Evolutionary conservation across 2,797 vertebrate species (phyloP), one percentile per base, ranked within the genome.

Genomic region (Picus viridis): DNA sequence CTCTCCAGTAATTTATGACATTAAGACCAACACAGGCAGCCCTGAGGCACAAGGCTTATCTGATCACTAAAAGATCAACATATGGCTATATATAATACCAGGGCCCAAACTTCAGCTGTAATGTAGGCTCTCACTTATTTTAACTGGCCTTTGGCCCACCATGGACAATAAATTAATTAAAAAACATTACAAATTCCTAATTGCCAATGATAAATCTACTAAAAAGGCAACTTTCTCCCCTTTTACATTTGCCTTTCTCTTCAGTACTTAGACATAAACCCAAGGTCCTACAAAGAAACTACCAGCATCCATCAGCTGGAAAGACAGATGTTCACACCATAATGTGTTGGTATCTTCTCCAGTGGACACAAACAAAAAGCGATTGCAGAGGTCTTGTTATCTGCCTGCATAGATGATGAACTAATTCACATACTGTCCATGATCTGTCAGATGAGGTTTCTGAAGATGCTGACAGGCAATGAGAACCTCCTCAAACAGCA

Each of bases 1-100:
- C 27, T 9, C 58, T 76, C 74, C 81, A 71, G 77, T 88, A 79
- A 94, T 86, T 94, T 70, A 91, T 30, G 56, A 30, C 74, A 86
- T 74, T 92, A 91, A 22, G 73, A 82, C 45, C 51, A 86, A 76
- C 43, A 82, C 18, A 69, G 57, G 57, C 30, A 57, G 68, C 45
- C 36, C 74, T 14, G 49, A 77, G 70, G 63, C 23, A 88, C 45
- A 68, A 1, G 6, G 58, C 34, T 74, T 76, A 45, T n/a, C 73
- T 67, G n/a, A 74, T 58, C 45, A 58, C 70, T 77, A 16, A 16
- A 90, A 63, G 77, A 68, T 64, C 62, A 80, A 85, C 79, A 70
- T 34, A 79, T n/a, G 76, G 20, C 49, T 71, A 10, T 29, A 61
- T 39, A 9, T 43, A 62, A 62, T 5, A 58, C 14, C 12, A n/a